These are phyloP conservation scores for Gibbula magus DNA, from an alignment of 2,888 invertebrate genomes.

Conservation along the genomic window DNA sequence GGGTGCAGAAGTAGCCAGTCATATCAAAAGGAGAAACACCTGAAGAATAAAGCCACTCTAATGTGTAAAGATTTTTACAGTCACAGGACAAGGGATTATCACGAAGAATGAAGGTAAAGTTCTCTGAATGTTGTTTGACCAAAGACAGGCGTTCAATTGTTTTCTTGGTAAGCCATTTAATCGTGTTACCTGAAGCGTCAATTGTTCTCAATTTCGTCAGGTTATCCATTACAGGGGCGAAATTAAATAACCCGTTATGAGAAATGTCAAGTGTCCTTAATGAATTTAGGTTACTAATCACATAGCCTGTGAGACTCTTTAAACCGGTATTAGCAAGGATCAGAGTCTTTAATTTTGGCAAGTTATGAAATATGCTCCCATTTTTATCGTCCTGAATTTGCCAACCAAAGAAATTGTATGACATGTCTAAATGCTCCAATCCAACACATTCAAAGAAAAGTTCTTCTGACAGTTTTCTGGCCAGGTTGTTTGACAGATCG, in stretches of 20 bases:
- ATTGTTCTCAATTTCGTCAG: background rate
- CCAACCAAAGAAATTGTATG: conserved; percentile 8
- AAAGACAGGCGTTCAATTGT: background rate
- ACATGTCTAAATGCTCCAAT: background rate
- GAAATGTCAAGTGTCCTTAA: background rate
- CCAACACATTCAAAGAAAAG: background rate
- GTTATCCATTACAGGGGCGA: background rate
- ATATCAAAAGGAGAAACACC: background rate
- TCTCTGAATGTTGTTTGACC: background rate
- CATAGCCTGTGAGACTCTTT: background rate
- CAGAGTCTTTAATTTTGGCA: background rate
- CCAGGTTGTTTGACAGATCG: conserved; percentile 6
- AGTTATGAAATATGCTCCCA: background rate
- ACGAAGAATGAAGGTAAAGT: background rate
- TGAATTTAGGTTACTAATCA: background rate
- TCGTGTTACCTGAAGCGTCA: background rate
- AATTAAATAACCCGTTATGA: background rate
- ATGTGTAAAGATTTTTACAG: background rate
- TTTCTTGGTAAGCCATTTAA: background rate
- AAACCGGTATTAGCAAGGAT: conserved; percentile 10
- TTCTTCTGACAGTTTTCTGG: background rate
- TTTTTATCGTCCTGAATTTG: background rate
- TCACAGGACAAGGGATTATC: background rate
- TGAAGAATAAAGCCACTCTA: background rate
- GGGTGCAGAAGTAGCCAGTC: background rate